A percentile compares a stretch with the other conserved stretches of the same genome.
Evolutionary conservation across 2,797 vertebrate species (phyloP).

Genomic region (Loris lydekkerianus): DNA sequence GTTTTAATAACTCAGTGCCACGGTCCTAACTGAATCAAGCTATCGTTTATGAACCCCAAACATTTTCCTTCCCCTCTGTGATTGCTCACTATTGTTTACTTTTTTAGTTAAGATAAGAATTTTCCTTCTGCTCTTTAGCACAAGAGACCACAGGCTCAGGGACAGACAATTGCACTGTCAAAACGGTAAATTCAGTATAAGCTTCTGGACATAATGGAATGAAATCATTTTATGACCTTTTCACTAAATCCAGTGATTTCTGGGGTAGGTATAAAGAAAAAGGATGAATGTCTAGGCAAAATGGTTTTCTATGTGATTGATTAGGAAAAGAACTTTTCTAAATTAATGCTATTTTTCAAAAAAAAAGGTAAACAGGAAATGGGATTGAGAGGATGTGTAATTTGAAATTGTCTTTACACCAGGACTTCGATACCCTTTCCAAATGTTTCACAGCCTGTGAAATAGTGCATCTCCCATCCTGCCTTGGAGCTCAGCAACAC

Average conservation of each 20-base stretch:
- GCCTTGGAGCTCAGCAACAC: neutral
- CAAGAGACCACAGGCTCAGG: neutral
- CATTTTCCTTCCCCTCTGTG: neutral
- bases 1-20: conserved; percentile 46
- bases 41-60: neutral
- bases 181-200: neutral
- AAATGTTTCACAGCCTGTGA: neutral
- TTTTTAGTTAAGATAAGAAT: neutral
- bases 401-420: neutral
- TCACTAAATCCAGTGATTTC: neutral
- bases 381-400: neutral
- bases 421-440: neutral
- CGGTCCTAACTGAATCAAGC: neutral
- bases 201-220: neutral
- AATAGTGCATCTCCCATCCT: neutral
- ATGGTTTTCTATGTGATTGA: neutral
- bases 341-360: conserved; percentile 13
- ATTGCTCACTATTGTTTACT: conserved; percentile 5
- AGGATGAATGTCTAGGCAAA: neutral
- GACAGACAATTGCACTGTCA: neutral
- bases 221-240: conserved; percentile 32
- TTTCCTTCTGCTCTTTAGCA: conserved; percentile 3
- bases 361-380: neutral
- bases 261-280: neutral
- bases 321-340: neutral